A percentile compares a stretch with the other conserved stretches of the same genome.
Conservation (phyloP, 2,113 vertebrate genomes). For the Lophura nycthemera region DNA sequence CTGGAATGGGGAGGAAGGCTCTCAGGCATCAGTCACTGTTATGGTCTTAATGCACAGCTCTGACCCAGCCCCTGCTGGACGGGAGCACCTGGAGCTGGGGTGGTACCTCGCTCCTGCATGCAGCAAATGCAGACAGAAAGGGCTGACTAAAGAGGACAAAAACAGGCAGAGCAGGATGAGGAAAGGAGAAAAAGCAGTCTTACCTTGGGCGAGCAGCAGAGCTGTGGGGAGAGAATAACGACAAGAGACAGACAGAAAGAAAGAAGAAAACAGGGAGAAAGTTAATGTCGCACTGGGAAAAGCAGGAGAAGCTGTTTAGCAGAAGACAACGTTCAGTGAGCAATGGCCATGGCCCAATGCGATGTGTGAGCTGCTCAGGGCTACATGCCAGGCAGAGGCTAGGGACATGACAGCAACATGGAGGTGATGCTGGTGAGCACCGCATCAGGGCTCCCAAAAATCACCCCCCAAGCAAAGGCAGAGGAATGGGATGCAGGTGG, state of each 20-base stretch:
- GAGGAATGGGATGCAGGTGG: neutral
- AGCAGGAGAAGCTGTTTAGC: constrained; percentile 27
- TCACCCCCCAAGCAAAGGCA: neutral
- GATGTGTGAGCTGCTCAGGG: constrained; percentile 16
- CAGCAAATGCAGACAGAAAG: neutral
- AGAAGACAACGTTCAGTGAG: constrained; percentile 28
- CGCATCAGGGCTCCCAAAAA: neutral
- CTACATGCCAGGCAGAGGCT: constrained; percentile 51
- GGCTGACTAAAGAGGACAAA: neutral
- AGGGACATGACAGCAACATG: constrained; percentile 29
- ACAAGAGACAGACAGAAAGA: constrained; percentile 48
- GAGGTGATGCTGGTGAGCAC: neutral
- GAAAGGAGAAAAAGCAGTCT: constrained; percentile 61
- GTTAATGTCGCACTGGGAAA: constrained; percentile 68
- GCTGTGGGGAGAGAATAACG: constrained; percentile 72
- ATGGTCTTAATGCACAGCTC: neutral
- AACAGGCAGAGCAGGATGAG: constrained; percentile 32
- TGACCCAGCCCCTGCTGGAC: neutral
- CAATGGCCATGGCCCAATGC: constrained; percentile 42
- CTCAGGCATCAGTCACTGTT: neutral
- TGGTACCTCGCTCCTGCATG: neutral
- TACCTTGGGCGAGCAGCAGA: constrained; percentile 84
- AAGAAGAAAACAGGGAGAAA: constrained; percentile 70
- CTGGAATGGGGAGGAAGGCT: neutral
- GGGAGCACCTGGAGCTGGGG: neutral